Conservation (phyloP, 1,140 invertebrate genomes). For the Apis cerana region DNA sequence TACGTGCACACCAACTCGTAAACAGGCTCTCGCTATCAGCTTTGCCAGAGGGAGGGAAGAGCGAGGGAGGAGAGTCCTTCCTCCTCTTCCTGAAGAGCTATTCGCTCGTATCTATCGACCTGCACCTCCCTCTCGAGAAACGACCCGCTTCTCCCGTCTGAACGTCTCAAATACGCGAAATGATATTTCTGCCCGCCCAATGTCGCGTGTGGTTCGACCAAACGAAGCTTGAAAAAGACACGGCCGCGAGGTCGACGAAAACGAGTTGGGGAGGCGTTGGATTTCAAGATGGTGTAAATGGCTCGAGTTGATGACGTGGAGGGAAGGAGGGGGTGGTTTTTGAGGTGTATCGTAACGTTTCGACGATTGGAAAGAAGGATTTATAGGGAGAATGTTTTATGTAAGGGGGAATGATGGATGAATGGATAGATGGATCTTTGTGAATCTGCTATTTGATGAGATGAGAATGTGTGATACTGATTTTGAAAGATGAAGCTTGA, state of each 20-base stretch:
- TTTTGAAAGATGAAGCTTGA: no score
- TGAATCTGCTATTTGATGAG: no score
- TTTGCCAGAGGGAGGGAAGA: neutral
- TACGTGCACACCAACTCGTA: constrained; percentile 21
- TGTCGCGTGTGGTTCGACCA: constrained; percentile 11
- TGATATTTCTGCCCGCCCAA: constrained; percentile 15
- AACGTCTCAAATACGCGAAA: constrained; percentile 16
- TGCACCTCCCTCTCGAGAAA: constrained; percentile 1
- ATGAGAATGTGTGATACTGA: no score
- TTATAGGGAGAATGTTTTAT: no score
- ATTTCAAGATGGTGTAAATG: neutral
- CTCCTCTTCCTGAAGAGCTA: constrained; percentile 11
- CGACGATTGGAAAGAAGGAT: no score
- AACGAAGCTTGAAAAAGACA: constrained; percentile 32
- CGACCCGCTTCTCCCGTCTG: neutral
- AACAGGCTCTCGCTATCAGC: constrained; percentile 37
- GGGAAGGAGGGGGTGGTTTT: no score
- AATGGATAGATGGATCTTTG: no score
- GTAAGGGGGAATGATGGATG: no score
- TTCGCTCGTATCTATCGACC: constrained; percentile 22
- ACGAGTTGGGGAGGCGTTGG: neutral
- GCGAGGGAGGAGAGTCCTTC: neutral
- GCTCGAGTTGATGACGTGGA: no score
- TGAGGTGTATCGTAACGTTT: no score
- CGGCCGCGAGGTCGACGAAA: neutral